Base-by-base conservation (phyloP, 2,113 vertebrate genomes). In the Alethe castanea region DNA sequence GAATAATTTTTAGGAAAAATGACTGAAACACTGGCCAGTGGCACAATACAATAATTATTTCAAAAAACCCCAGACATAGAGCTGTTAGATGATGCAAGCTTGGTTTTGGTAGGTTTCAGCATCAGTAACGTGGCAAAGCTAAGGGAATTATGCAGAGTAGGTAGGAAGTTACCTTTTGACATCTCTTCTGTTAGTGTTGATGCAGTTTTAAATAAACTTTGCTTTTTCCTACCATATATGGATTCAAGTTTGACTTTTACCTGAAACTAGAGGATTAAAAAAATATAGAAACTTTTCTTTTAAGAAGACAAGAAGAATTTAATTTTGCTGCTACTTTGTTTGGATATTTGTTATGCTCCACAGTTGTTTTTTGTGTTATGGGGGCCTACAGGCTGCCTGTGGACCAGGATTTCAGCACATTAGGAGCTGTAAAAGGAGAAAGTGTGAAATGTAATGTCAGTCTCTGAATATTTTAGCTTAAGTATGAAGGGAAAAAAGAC, bases 1-100 rank as follows among this genome's bases (percentile, higher is more conserved):
- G 60, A 70, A 35, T 35, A 0, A 0, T 62, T 86, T 83, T 35
- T 26, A 42, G 14, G 35, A 74, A 78, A 77, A 77, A 74, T 42
- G 0, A 40, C 26, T 74, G 60, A 59, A 87, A 29, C 18, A 31
- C 50, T 70, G 33, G 47, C 20, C 29, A 60, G 18, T 92, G 22
- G 11, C 28, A 69, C n/a, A 73, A 23, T 45, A 19, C 65, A 77
- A 42, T 42, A 77, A 90, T 54, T 54, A 53, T 33, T 76, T 42
- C 1, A 15, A 18, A 69, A 65, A 13, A 14, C 0, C 9, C 20
- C 23, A 19, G n/a, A 24, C 2, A 14, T 9, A 6, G n/a, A 59
- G 25, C 19, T 5, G 0, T 53, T 61, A 48, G 10, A 17, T 0
- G 1, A 16, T 36, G 8, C 9, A 36, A 67, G n/a, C 6, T 72